These are phyloP conservation scores for Lycodopsis pacificus DNA, from an alignment of 2,797 vertebrate species.

Conservation along the genomic window DNA sequence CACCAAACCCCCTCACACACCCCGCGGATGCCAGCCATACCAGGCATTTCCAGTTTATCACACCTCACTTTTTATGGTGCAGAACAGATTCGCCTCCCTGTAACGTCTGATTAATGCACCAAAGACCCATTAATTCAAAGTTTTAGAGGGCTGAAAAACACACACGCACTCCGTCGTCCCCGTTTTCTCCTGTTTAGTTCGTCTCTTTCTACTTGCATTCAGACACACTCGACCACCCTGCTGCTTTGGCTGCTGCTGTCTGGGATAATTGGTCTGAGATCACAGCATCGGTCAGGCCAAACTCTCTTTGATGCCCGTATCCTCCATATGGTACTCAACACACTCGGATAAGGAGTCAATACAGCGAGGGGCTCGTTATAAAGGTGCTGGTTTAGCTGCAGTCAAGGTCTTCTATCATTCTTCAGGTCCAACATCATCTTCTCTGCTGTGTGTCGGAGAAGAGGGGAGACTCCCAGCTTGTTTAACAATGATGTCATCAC, in stretches of 20 bases:
- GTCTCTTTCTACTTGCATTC: constrained; percentile 14
- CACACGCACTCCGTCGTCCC: neutral
- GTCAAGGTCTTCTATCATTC: constrained; percentile 4
- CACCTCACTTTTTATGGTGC: constrained; percentile 36
- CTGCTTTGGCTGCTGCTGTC: constrained; percentile 65
- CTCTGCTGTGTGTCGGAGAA: constrained; percentile 9
- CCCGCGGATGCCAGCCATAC: constrained; percentile 64
- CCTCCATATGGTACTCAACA: constrained; percentile 60
- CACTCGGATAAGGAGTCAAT: constrained; percentile 24
- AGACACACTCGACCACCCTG: constrained; percentile 56
- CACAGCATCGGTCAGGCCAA: constrained; percentile 30
- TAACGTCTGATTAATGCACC: constrained; percentile 29
- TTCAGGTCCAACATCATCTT: constrained; percentile 5
- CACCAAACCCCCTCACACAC: constrained; percentile 59
- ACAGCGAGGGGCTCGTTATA: constrained; percentile 2
- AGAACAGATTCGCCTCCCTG: constrained; percentile 23
- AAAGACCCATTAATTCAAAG: constrained; percentile 1
- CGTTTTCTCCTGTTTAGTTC: constrained; percentile 1
- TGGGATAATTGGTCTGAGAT: constrained; percentile 66
- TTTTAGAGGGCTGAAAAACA: constrained; percentile 16
- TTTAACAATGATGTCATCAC: constrained; percentile 79
- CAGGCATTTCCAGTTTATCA: constrained; percentile 62
- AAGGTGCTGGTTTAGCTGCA: constrained; percentile 28
- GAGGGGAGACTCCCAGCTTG: constrained; percentile 64
- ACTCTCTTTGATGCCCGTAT: constrained; percentile 60